Conservation (phyloP, 2,888 invertebrate species). For the Brachyptera risi region DNA sequence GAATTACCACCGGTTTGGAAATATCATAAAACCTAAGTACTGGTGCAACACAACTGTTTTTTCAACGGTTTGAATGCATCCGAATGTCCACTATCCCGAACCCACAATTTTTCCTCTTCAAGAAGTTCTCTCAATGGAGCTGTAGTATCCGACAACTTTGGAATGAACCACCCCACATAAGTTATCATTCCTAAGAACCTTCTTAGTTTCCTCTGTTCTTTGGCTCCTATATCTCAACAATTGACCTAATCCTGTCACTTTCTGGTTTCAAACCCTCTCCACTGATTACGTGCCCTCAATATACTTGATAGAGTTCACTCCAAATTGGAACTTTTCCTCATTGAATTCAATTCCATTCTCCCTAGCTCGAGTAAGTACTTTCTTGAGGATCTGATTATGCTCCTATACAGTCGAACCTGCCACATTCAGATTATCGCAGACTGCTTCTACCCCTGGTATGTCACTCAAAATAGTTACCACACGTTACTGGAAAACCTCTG, state of each 20-base stretch:
- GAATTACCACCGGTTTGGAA: no score
- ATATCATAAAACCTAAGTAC: no score
- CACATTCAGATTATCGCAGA: constrained; percentile 29
- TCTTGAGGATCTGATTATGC: constrained; percentile 24
- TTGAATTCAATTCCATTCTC: constrained; percentile 1
- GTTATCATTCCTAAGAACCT: constrained; percentile 20
- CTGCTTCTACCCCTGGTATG: constrained; percentile 22
- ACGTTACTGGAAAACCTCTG: constrained; percentile 28
- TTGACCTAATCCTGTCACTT: neutral
- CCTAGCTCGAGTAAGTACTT: constrained; percentile 7
- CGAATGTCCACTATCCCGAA: constrained; percentile 10
- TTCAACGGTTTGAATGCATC: constrained; percentile 24
- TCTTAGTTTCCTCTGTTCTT: constrained; percentile 5
- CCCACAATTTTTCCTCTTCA: constrained; percentile 10
- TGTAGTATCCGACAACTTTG: no score
- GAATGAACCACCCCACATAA: constrained; percentile 16
- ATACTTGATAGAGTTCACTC: neutral
- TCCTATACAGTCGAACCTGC: constrained; percentile 24
- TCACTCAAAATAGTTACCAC: constrained; percentile 25
- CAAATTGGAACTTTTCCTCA: no score
- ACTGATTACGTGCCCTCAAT: constrained; percentile 9
- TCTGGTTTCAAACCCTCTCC: neutral
- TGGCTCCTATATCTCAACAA: neutral
- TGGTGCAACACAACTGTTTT: constrained; percentile 24
- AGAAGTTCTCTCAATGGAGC: constrained; percentile 25